Conservation (phyloP, 2,797 vertebrate species). For the Urosaurus nigricauda region DNA sequence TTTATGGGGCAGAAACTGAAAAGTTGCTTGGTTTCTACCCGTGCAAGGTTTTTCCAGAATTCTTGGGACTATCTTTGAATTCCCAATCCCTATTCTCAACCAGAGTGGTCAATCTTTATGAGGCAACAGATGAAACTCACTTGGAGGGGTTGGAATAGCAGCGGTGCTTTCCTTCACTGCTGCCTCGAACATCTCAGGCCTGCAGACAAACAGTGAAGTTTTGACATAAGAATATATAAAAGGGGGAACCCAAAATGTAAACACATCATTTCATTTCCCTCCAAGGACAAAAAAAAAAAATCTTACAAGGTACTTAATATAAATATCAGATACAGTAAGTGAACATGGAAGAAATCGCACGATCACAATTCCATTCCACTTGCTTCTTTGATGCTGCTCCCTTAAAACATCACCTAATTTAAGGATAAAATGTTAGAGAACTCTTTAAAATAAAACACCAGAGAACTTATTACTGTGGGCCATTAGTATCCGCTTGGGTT, state of each 20-base stretch:
- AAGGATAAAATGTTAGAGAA: too few relatives aligned
- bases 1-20: neutral
- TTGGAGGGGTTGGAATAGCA: slow-evolving; percentile 67
- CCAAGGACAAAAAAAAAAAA: slow-evolving; percentile 12
- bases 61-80: neutral
- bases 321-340: neutral
- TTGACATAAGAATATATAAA: slow-evolving; percentile 25
- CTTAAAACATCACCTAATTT: too few relatives aligned
- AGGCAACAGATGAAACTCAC: slow-evolving; percentile 74
- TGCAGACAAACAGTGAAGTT: slow-evolving; percentile 66
- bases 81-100: neutral
- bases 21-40: neutral
- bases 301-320: neutral
- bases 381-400: too few relatives aligned
- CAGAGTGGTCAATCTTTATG: neutral
- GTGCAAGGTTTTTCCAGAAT: neutral
- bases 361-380: too few relatives aligned
- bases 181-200: slow-evolving; percentile 81
- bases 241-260: neutral
- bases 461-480: too few relatives aligned
- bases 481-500: too few relatives aligned
- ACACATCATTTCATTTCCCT: neutral
- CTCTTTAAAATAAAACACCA: too few relatives aligned
- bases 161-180: slow-evolving; percentile 78
- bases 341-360: neutral